Evolutionary conservation across 2,888 invertebrate genomes (phyloP).

Genomic region (Drosophila nr. perissopoda): DNA sequence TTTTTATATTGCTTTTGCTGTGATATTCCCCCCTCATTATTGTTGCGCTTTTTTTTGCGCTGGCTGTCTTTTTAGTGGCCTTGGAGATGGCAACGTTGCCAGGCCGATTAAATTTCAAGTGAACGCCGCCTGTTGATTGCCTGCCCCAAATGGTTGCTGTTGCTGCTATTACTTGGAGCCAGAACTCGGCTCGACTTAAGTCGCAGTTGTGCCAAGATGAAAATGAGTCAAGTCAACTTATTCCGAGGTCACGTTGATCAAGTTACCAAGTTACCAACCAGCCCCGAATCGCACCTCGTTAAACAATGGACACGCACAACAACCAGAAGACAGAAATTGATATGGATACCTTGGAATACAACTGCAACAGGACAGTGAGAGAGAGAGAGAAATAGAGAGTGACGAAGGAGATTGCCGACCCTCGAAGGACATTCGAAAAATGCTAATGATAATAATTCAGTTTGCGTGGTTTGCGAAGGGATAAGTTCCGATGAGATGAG

Average conservation of each 20-base stretch:
- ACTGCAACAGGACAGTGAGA: background rate
- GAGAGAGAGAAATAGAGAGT: background rate
- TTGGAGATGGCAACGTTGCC: constrained; percentile 50
- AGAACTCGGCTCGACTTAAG: constrained; percentile 36
- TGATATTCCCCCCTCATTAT: constrained; percentile 28
- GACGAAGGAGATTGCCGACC: constrained; percentile 30
- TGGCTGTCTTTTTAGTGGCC: constrained; percentile 26
- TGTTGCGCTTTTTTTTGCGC: constrained; percentile 16
- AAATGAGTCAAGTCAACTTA: constrained; percentile 64
- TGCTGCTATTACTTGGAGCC: constrained; percentile 10
- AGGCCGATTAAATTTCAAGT: constrained; percentile 62
- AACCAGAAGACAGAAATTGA: constrained; percentile 33
- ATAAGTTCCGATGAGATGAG: background rate
- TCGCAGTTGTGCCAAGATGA: constrained; percentile 19
- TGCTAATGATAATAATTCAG: constrained; percentile 32
- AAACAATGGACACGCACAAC: constrained; percentile 2
- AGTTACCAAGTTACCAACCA: constrained; percentile 54
- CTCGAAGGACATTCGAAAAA: constrained; percentile 51
- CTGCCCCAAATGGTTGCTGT: constrained; percentile 18
- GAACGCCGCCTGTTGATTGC: constrained; percentile 53
- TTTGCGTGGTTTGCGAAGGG: background rate
- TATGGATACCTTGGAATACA: constrained; percentile 8
- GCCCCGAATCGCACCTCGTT: constrained; percentile 42
- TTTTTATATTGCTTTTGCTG: background rate
- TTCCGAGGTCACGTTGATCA: constrained; percentile 74